Base-by-base conservation (phyloP, 2,113 vertebrate species). In the Oxyruncus cristatus region DNA sequence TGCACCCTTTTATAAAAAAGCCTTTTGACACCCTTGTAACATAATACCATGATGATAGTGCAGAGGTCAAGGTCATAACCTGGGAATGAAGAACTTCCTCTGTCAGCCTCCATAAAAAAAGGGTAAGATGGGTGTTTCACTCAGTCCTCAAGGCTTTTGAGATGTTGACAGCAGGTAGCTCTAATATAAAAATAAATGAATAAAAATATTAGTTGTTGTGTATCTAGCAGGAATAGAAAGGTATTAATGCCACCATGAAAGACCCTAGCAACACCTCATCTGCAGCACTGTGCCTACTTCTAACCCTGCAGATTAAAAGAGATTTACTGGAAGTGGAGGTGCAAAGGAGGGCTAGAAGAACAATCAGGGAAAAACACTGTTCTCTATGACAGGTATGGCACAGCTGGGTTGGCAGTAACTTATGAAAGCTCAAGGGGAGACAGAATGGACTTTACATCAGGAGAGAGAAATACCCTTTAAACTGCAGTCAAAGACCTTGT, bases 1-100 rank as follows among this genome's bases (percentile, higher is more conserved):
- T 65, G 89, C 89, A 86, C 6, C 12, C 62, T 83, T 88, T 81
- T 65, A 55, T 41, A 86, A 91, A 88, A 92, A 81, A 84, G 67
- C 14, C 35, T 94, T 84, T 37, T 87, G 86, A 65, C 83, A 85
- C 14, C 35, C 26, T 88, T 75, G 52, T 47, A 62, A 21, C 26
- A 56, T 49, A 95, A 91, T 53, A 79, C 35, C 49, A 61, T 10
- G 41, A 16, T 2, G 79, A 91, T 11, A 75, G 56, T 61, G 77
- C 28, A 58, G 76, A 82, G 59, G 76, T 85, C 61, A 94, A 89
- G 23, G 84, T 58, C 62, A 76, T 53, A 85, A 89, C 30, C 33
- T 23, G 49, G 66, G 18, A 82, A 82, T 0, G 1, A 78, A 81
- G 46, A 67, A 30, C 23, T 53, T 66, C 63, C 56, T 56, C 52